Percentiles rank a stretch among this genome's conserved stretches.
phyloP scores from a whole-genome alignment of 2,113 vertebrate species.

The Crocuta crocuta region DNA sequence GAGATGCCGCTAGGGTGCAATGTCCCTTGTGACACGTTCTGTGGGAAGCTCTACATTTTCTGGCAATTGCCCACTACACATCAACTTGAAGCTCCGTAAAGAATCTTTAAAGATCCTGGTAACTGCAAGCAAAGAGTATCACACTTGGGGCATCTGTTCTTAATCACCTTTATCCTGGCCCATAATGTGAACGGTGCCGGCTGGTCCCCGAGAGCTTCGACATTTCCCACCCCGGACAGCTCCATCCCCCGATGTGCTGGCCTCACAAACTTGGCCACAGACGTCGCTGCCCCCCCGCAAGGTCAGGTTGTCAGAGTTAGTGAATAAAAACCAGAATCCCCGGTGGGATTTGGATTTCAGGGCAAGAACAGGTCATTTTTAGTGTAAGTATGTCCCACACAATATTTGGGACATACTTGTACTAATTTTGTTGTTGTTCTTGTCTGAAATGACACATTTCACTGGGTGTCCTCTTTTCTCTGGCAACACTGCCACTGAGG shows the following conservation, averaged over 20 bases:
- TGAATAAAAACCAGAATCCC: background rate
- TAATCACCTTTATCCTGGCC: conserved; percentile 8
- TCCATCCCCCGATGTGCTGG: background rate
- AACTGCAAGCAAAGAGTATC: conserved; percentile 3
- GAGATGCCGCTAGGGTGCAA: background rate
- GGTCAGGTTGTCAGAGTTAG: background rate
- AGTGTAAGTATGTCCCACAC: background rate
- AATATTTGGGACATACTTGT: background rate
- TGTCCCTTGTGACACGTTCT: background rate
- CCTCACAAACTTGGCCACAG: background rate
- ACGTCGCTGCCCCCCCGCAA: background rate
- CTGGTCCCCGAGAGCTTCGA: background rate
- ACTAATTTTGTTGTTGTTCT: background rate
- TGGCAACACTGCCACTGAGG: background rate
- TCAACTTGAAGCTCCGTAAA: conserved; percentile 50
- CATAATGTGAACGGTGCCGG: background rate
- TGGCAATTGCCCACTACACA: conserved; percentile 49
- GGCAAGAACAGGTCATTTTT: background rate
- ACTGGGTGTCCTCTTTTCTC: background rate
- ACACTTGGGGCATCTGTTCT: conserved; percentile 47
- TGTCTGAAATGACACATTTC: background rate
- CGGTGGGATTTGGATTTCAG: background rate
- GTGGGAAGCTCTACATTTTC: conserved; percentile 55
- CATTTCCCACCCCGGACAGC: background rate
- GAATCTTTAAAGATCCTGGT: conserved; percentile 23